phyloP scores from a whole-genome alignment of 2,113 vertebrate species.

The Anseranas semipalmata region DNA sequence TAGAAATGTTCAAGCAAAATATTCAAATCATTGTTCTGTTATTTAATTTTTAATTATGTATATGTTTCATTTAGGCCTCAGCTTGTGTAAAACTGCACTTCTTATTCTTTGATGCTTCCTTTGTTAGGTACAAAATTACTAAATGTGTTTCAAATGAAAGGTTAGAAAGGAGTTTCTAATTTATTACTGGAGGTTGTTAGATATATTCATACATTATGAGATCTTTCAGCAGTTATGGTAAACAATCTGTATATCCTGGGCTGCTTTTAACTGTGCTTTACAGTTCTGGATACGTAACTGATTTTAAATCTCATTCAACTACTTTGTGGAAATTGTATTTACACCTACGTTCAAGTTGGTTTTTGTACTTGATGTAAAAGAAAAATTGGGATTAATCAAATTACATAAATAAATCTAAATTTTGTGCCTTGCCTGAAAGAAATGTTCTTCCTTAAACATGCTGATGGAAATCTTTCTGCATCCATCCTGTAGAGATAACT shows the following conservation, averaged over 20 bases:
- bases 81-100: slow-evolving; percentile 18
- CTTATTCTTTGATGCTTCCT: slow-evolving; percentile 42
- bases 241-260: slow-evolving; percentile 55
- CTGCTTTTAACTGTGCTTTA: slow-evolving; percentile 56
- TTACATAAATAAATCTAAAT: slow-evolving; percentile 74
- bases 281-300: slow-evolving; percentile 44
- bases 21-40: slow-evolving; percentile 21
- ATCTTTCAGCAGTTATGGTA: slow-evolving; percentile 21
- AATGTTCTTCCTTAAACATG: slow-evolving; percentile 69
- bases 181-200: slow-evolving; percentile 50
- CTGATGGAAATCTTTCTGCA: slow-evolving; percentile 40
- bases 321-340: slow-evolving; percentile 58
- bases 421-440: slow-evolving; percentile 83
- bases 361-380: slow-evolving; percentile 75
- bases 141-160: background rate
- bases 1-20: background rate
- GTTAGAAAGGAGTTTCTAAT: slow-evolving; percentile 52
- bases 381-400: slow-evolving; percentile 68
- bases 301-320: slow-evolving; percentile 52
- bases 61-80: slow-evolving; percentile 36
- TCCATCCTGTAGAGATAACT: slow-evolving; percentile 36
- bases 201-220: slow-evolving; percentile 11
- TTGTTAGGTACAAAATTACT: slow-evolving; percentile 58
- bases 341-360: slow-evolving; percentile 37
- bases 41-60: slow-evolving; percentile 38